A percentile compares a stretch with the other conserved stretches of the same genome.
Conservation (phyloP, 2,797 vertebrate genomes). For the Gallinago stenura region DNA sequence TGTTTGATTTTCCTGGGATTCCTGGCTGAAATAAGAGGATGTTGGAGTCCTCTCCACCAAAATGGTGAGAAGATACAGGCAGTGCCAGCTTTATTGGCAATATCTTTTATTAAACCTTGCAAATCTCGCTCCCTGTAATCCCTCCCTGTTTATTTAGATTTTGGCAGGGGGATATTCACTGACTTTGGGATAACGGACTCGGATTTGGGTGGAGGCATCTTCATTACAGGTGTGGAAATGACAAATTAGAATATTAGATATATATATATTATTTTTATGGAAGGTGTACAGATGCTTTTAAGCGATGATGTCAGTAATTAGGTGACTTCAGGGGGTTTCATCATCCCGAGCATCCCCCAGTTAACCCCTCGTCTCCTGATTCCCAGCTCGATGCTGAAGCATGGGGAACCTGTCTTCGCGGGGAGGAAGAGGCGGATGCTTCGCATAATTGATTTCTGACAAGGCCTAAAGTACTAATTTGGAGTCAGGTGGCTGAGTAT, state of each 20-base stretch:
- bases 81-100: neutral
- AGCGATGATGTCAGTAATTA: neutral
- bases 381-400: neutral
- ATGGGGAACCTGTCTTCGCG: neutral
- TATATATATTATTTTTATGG: neutral
- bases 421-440: neutral
- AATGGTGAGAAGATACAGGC: neutral
- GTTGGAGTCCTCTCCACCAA: neutral
- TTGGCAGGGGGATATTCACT: neutral
- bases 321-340: conserved; percentile 9
- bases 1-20: neutral
- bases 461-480: conserved; percentile 54
- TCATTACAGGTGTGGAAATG: neutral
- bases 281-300: neutral
- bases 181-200: rapidly evolving
- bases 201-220: neutral
- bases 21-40: neutral
- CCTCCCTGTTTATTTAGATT: neutral
- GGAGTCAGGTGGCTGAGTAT: neutral
- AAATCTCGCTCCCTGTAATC: neutral
- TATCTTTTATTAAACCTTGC: neutral
- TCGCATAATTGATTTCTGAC: conserved; percentile 69
- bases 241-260: neutral
- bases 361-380: neutral
- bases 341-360: neutral